phyloP scores from a whole-genome alignment of 1,140 invertebrate genomes.

The Amphibalanus amphitrite region DNA sequence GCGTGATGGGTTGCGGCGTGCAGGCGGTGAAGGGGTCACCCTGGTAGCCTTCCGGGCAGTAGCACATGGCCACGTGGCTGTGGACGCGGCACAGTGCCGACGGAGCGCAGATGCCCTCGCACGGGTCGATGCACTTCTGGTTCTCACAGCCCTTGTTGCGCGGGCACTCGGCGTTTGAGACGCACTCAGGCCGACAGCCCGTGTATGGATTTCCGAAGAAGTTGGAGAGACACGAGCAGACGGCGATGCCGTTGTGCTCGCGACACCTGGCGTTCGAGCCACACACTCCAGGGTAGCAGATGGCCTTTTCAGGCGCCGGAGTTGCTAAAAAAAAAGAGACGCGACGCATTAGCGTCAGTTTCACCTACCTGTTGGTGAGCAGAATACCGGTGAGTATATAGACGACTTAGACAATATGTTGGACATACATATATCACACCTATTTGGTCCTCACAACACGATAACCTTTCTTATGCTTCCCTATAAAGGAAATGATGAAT shows the following conservation, averaged over 20 bases:
- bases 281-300: conserved; percentile 30
- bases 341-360: conserved; percentile 3
- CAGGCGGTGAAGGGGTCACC: conserved; percentile 61
- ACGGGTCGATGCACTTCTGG: conserved; percentile 64
- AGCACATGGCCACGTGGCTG: conserved; percentile 62
- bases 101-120: conserved; percentile 53
- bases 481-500: too few species aligned
- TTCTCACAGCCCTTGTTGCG: conserved; percentile 36
- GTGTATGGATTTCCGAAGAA: conserved; percentile 30
- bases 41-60: conserved; percentile 41
- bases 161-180: conserved; percentile 46
- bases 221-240: conserved; percentile 44
- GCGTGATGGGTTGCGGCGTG: conserved; percentile 27
- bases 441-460: too few species aligned
- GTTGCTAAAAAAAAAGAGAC: conserved; percentile 3
- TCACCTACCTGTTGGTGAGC: too few species aligned
- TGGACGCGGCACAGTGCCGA: conserved; percentile 54
- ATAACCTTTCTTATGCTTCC: too few species aligned
- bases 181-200: conserved; percentile 50
- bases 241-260: conserved; percentile 43
- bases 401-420: too few species aligned
- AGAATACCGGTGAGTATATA: too few species aligned
- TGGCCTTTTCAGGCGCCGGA: conserved; percentile 10
- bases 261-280: conserved; percentile 62
- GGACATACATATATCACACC: too few species aligned